Evolutionary conservation across 2,113 vertebrate genomes (phyloP).

Genomic region (Tachysurus vachellii): DNA sequence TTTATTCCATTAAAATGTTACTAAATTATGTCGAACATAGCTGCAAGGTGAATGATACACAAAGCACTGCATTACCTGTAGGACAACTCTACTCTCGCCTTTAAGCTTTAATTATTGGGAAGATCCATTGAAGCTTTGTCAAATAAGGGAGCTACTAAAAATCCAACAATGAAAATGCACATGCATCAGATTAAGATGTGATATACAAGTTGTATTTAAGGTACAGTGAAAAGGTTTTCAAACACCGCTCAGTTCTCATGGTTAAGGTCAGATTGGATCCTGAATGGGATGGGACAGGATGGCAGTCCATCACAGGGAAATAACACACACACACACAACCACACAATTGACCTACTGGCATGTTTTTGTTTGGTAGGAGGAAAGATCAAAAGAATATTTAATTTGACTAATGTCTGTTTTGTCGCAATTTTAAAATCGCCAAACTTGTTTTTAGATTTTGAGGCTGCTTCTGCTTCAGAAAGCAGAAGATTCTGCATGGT

Average conservation of each 20-base stretch:
- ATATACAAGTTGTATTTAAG: conserved; percentile 3
- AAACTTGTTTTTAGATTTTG: not conserved
- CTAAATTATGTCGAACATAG: not conserved
- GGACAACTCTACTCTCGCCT: not conserved
- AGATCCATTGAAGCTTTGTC: not conserved
- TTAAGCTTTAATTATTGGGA: conserved; percentile 24
- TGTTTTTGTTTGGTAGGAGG: not conserved
- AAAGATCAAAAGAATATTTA: conserved; percentile 1
- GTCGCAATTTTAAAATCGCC: not conserved
- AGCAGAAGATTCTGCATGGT: not conserved
- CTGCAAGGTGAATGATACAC: not conserved
- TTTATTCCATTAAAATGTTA: not conserved
- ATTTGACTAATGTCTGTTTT: conserved; percentile 28
- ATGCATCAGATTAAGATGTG: not conserved
- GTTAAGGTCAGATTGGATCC: not conserved
- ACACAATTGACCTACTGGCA: not conserved
- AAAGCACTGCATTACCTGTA: not conserved
- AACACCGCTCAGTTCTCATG: not conserved
- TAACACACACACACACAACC: not conserved
- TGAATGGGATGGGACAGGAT: not conserved
- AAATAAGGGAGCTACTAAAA: not conserved
- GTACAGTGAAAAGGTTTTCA: not conserved
- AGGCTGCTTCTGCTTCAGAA: conserved; percentile 7
- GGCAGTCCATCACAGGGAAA: not conserved
- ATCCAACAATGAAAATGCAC: not conserved